Percentiles rank a stretch among this genome's conserved stretches.
These are phyloP conservation scores for Odontophorus gujanensis DNA, from an alignment of 2,113 vertebrate genomes.

Conservation along the genomic window DNA sequence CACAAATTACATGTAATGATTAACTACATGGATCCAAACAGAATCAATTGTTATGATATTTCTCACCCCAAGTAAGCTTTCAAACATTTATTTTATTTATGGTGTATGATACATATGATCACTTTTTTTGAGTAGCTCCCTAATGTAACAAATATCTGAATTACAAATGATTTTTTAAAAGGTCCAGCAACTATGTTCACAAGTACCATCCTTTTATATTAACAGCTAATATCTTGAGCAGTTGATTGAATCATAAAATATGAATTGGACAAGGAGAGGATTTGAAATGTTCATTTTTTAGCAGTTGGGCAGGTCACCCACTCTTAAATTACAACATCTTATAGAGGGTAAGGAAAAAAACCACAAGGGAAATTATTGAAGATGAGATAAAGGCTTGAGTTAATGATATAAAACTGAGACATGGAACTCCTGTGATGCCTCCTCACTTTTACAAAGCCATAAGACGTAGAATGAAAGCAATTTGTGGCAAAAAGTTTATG, in stretches of 20 bases:
- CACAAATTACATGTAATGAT: fast-evolving
- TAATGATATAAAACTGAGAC: slow-evolving; percentile 1
- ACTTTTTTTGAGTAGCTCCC: neutral
- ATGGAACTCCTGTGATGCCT: neutral
- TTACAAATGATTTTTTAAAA: neutral
- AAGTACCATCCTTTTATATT: neutral
- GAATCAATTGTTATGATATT: neutral
- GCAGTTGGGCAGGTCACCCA: neutral
- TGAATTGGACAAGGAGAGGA: neutral
- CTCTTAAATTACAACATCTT: neutral
- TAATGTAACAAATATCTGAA: neutral
- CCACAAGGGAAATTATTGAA: neutral
- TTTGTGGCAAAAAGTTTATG: neutral
- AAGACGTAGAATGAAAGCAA: neutral
- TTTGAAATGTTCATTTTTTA: neutral
- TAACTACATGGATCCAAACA: neutral
- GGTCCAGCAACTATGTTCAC: neutral
- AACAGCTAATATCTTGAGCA: neutral
- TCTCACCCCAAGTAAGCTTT: neutral
- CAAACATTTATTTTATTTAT: neutral
- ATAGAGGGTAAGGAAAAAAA: neutral
- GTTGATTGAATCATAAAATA: neutral
- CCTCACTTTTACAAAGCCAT: slow-evolving; percentile 6
- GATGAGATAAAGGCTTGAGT: neutral
- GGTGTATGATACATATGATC: neutral